A percentile compares a stretch with the other conserved stretches of the same genome.
Evolutionary conservation across 30 jellyfish, hydroid and myxozoan species (phyloP).

Genomic region (Hydra vulgaris): DNA sequence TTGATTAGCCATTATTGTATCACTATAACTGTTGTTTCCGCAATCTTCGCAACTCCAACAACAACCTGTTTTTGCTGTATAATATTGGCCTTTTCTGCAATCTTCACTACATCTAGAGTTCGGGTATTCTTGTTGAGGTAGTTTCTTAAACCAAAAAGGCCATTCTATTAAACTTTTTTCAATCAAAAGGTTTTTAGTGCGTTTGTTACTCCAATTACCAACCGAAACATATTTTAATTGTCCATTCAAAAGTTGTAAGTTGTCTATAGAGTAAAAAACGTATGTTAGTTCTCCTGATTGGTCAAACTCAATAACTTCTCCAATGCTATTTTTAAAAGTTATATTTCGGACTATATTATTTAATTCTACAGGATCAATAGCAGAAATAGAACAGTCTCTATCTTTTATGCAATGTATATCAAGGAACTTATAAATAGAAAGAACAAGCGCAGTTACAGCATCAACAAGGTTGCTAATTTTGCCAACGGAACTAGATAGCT

Average conservation of each 20-base stretch:
- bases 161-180: conserved; percentile 33
- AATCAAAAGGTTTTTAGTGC: background rate
- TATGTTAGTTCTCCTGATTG: conserved; percentile 49
- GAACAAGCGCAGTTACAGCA: conserved; percentile 59
- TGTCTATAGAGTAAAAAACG: conserved; percentile 65
- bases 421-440: background rate
- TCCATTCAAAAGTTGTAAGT: conserved; percentile 40
- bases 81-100: conserved; percentile 66
- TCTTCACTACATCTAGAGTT: conserved; percentile 57
- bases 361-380: background rate
- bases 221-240: conserved; percentile 33
- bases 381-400: background rate
- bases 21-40: conserved; percentile 26
- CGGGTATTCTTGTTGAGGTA: conserved; percentile 1
- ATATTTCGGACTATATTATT: conserved; percentile 18
- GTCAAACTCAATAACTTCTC: conserved; percentile 36
- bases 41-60: conserved; percentile 83
- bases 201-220: conserved; percentile 50
- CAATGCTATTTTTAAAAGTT: conserved; percentile 35
- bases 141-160: conserved; percentile 37
- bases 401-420: background rate
- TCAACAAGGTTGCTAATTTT: conserved; percentile 29
- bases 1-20: conserved; percentile 30
- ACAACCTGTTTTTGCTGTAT: conserved; percentile 56
- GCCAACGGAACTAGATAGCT: conserved; percentile 18